phyloP scores from a whole-genome alignment of 2,888 invertebrate genomes.

The Sphaerophoria taeniata region DNA sequence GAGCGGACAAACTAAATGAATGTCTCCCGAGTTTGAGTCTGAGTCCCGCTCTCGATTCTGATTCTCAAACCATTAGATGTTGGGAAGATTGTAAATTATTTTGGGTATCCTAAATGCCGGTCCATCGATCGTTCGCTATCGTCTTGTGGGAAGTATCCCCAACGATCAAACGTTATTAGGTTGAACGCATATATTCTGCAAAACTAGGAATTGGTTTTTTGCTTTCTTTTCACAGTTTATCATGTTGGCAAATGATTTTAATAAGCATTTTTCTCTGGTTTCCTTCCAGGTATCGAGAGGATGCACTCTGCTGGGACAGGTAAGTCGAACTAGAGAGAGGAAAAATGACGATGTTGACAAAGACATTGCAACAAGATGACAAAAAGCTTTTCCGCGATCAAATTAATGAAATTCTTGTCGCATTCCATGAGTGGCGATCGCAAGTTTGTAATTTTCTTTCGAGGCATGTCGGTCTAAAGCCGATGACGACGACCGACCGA shows the following conservation, averaged over 20 bases:
- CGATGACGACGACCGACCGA: too few species aligned
- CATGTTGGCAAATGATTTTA: constrained; percentile 76
- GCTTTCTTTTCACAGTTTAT: constrained; percentile 53
- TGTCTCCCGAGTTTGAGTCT: constrained; percentile 59
- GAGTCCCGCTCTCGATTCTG: too few species aligned
- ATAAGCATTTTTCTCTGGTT: constrained; percentile 75
- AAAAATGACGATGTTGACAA: constrained; percentile 8
- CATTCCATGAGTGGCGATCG: constrained; percentile 67
- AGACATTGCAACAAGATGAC: constrained; percentile 35
- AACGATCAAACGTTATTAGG: constrained; percentile 51
- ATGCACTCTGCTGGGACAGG: constrained; percentile 95
- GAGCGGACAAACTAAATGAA: constrained; percentile 48
- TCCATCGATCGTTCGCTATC: background rate
- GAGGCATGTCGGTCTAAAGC: constrained; percentile 67
- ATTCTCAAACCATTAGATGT: constrained; percentile 8
- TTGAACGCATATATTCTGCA: constrained; percentile 41
- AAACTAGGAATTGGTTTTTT: constrained; percentile 41
- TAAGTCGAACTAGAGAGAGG: constrained; percentile 82
- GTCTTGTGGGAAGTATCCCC: constrained; percentile 24
- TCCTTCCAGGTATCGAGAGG: constrained; percentile 92
- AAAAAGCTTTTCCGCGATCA: constrained; percentile 66
- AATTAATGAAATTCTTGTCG: constrained; percentile 74
- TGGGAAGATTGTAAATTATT: constrained; percentile 47
- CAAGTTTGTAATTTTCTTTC: constrained; percentile 73
- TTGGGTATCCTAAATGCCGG: constrained; percentile 42